These are phyloP conservation scores for Cactoblastis cactorum DNA, from an alignment of 2,888 invertebrate species.

Conservation along the genomic window DNA sequence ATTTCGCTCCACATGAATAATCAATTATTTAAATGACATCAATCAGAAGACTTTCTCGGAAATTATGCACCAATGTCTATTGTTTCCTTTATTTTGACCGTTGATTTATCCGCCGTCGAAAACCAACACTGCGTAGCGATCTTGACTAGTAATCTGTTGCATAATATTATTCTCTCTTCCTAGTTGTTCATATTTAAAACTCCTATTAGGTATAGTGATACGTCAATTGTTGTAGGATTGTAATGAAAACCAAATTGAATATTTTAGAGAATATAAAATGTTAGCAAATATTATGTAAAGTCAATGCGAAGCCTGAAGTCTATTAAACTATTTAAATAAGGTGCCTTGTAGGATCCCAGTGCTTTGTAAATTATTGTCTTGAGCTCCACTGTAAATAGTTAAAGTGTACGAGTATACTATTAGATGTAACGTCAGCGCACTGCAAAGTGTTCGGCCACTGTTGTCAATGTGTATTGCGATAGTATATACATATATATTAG, in stretches of 20 bases:
- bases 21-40: slow-evolving; percentile 74
- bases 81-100: slow-evolving; percentile 36
- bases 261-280: slow-evolving; percentile 76
- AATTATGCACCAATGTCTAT: slow-evolving; percentile 42
- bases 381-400: slow-evolving; percentile 74
- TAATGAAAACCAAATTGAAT: slow-evolving; percentile 79
- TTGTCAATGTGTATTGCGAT: slow-evolving; percentile 54
- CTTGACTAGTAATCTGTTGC: slow-evolving; percentile 73
- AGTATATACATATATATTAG: slow-evolving; percentile 59
- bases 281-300: slow-evolving; percentile 76
- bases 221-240: slow-evolving; percentile 75
- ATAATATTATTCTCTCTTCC: slow-evolving; percentile 76
- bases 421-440: slow-evolving; percentile 62
- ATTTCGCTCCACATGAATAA: slow-evolving; percentile 75
- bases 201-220: slow-evolving; percentile 75
- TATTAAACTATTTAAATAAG: slow-evolving; percentile 74
- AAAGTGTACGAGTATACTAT: slow-evolving; percentile 73
- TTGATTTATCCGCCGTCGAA: slow-evolving; percentile 35
- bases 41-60: slow-evolving; percentile 64
- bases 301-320: slow-evolving; percentile 76
- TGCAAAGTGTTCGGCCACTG: slow-evolving; percentile 64
- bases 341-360: slow-evolving; percentile 72
- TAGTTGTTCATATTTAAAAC: slow-evolving; percentile 77
- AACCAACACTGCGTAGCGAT: slow-evolving; percentile 55
- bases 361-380: slow-evolving; percentile 74